Evolutionary conservation across 2,888 invertebrate species (phyloP), one percentile per base, ranked within the genome.

Genomic region (Siphlonurus alternatus): DNA sequence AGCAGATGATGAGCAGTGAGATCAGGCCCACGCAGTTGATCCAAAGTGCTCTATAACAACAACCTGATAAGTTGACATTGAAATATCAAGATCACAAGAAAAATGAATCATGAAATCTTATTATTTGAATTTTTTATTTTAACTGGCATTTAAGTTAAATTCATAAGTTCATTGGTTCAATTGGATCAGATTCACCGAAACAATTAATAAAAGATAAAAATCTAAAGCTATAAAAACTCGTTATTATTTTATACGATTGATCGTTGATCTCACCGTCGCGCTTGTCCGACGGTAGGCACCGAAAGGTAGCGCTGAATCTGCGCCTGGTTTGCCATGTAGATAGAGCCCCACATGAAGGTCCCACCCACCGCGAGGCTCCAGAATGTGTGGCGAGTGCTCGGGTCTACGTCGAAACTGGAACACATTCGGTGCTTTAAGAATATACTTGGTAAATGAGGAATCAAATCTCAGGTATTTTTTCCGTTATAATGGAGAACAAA

Each of bases 291-390:
- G 25, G 81, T 83, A 71, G 90, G 86, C 2, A 94, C 88, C 1
- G 92, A 89, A 67, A 95, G 81, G 72, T 93, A 93, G 74, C 95
- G 88, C 75, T 96, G 96, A 53, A 96, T 88, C 53, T 94, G 93
- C 0, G 94, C 91, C 75, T 96, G 95, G 76, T 95, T 95, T 61
- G 93, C 89, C 73, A 90, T 91, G 75, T 93, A 94, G 82, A 94
- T 87, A 62, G 92, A 89, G 65, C 89, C 82, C 93, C 94, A 95
- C 72, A 92, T 93, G 73, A 94, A 86, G 23, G 89, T 89, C 2
- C 93, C 93, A 25, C 94, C 95, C 67, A 92, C 79, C 7, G 88
- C 84, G 63, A 91, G 2, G 2, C 76, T 72, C 92, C 93, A 96
- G 67, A 93, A 87, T 23, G 91, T 91, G 73, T 94, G 93, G 1